Percentiles rank a stretch among this genome's conserved stretches.
These are phyloP conservation scores for Tapera naevia DNA, from an alignment of 2,797 vertebrate genomes.

Conservation along the genomic window DNA sequence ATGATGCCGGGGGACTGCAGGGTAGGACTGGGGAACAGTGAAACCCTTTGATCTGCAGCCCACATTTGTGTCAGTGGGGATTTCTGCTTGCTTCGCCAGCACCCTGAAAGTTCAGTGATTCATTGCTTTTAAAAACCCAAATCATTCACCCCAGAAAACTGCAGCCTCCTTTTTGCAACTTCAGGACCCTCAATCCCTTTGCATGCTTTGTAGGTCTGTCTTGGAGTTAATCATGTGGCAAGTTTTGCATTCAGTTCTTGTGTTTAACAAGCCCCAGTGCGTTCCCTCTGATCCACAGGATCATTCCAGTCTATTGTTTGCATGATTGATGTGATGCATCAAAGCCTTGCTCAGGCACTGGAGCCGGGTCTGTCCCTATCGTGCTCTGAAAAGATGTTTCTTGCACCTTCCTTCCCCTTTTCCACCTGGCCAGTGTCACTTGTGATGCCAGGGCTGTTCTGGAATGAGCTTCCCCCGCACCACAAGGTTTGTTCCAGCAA, in stretches of 20 bases:
- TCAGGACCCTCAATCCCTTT: not conserved
- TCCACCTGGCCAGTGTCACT: not conserved
- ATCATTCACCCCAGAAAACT: not conserved
- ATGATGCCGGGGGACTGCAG: not conserved
- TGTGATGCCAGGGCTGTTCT: not conserved
- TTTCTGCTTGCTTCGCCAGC: slow-evolving; percentile 20
- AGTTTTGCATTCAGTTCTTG: not conserved
- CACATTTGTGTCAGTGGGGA: not conserved
- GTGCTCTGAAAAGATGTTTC: not conserved
- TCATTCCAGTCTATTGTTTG: not conserved
- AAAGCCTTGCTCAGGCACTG: not conserved
- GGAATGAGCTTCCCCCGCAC: not conserved
- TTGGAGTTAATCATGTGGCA: slow-evolving; percentile 26
- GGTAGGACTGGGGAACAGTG: not conserved
- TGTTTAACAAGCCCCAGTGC: slow-evolving; percentile 24
- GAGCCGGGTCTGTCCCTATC: not conserved
- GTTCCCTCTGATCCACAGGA: not conserved
- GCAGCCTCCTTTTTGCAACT: slow-evolving; percentile 1
- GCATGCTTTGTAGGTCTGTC: not conserved
- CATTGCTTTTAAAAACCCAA: not conserved
- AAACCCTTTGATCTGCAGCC: slow-evolving; percentile 38
- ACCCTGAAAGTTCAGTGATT: slow-evolving; percentile 48
- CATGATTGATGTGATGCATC: not conserved
- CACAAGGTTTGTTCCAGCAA: not conserved
- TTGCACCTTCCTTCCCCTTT: not conserved